Percentiles rank a stretch among this genome's conserved stretches.
Evolutionary conservation across 2,797 vertebrate species (phyloP).

Genomic region (Pipistrellus nathusii): DNA sequence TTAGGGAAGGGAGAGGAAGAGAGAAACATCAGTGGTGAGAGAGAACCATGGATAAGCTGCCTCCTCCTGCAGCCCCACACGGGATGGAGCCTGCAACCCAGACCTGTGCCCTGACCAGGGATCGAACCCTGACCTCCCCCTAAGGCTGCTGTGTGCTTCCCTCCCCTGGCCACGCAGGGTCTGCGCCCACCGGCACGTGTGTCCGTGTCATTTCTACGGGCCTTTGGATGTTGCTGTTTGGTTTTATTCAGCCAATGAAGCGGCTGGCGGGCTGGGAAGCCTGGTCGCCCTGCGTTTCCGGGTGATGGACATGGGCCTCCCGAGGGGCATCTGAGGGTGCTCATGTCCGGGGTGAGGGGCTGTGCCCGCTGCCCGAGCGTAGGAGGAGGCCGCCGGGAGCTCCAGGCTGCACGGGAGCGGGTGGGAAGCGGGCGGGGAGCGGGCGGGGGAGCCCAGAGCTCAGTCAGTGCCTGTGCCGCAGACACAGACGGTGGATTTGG

Average conservation of each 20-base stretch:
- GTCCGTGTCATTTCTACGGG: fast-evolving
- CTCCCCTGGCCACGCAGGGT: no score
- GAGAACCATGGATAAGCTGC: no score
- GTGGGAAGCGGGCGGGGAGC: not conserved
- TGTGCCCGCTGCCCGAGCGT: no score
- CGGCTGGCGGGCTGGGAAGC: not conserved
- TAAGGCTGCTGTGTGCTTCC: not conserved
- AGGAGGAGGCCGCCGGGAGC: no score
- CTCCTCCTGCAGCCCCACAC: no score
- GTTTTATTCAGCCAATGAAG: not conserved
- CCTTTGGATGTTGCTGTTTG: fast-evolving
- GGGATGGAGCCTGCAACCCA: no score
- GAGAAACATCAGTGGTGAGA: no score
- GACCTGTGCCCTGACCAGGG: no score
- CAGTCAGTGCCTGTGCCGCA: fast-evolving
- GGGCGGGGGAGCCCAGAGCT: not conserved
- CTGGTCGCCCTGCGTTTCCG: not conserved
- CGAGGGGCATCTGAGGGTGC: fast-evolving
- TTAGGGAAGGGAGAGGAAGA: no score
- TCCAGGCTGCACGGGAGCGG: fast-evolving
- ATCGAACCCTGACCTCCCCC: no score
- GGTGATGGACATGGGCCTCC: not conserved
- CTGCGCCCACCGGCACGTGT: fast-evolving
- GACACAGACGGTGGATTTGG: no score
- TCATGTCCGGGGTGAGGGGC: no score